Percentiles rank a stretch among this genome's conserved stretches.
These are phyloP conservation scores for Cacoxenus indagator DNA, from an alignment of 2,888 invertebrate genomes.

Conservation along the genomic window DNA sequence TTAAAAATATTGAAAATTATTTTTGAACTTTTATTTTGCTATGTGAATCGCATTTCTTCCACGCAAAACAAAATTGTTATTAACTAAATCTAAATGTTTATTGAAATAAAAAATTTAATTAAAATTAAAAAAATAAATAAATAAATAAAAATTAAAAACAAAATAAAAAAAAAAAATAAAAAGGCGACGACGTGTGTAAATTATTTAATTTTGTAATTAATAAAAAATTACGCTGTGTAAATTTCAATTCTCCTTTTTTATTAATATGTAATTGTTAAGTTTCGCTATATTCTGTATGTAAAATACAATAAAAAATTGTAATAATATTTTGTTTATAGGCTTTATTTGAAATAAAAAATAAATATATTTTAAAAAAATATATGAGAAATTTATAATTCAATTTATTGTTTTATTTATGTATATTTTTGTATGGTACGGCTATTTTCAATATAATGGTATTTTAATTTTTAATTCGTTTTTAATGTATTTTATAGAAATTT, in stretches of 20 bases:
- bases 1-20: slow-evolving; percentile 42
- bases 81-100: not conserved
- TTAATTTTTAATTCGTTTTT: no score
- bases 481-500: no score
- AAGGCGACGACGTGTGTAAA: slow-evolving; percentile 13
- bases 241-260: not conserved
- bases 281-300: not conserved
- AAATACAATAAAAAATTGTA: not conserved
- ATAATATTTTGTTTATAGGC: slow-evolving; percentile 3
- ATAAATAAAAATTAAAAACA: slow-evolving; percentile 31
- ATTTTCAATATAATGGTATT: no score
- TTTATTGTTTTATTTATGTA: not conserved
- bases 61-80: slow-evolving; percentile 31
- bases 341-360: not conserved
- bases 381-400: not conserved
- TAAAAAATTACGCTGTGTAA: not conserved
- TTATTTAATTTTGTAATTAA: slow-evolving; percentile 34
- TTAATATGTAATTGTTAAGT: not conserved
- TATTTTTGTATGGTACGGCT: slow-evolving; percentile 6
- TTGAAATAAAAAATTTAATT: not conserved
- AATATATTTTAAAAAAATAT: not conserved
- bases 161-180: slow-evolving; percentile 24
- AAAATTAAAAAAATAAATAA: not conserved
- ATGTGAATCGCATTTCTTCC: slow-evolving; percentile 66
- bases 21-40: slow-evolving; percentile 37